Percentiles rank a stretch among this genome's conserved stretches.
Conservation (phyloP, 2,113 vertebrate species). For the Anolis carolinensis region DNA sequence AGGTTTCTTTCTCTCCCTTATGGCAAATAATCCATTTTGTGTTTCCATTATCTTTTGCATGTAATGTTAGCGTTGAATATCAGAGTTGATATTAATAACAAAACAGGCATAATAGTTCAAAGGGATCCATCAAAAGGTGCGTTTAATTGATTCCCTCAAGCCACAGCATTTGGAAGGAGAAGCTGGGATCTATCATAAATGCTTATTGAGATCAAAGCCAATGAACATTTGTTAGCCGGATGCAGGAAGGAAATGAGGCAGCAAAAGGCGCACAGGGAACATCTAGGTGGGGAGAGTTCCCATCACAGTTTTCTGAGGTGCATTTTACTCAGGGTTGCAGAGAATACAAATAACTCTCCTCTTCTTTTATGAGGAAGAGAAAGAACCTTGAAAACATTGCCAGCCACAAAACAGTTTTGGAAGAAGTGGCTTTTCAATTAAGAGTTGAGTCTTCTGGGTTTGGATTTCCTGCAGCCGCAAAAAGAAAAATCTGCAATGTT, state of each 20-base stretch:
- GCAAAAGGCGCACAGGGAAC: neutral
- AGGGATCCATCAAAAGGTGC: slow-evolving; percentile 8
- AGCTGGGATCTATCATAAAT: neutral
- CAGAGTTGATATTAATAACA: slow-evolving; percentile 9
- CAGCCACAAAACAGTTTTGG: neutral
- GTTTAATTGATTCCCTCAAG: slow-evolving; percentile 40
- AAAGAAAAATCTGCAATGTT: neutral
- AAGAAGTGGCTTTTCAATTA: neutral
- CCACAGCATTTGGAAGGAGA: neutral
- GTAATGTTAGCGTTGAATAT: neutral
- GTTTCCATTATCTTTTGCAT: neutral
- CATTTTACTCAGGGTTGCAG: neutral
- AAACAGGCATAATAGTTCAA: slow-evolving; percentile 15
- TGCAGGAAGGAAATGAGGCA: neutral
- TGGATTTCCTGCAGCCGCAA: neutral
- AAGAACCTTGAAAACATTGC: neutral
- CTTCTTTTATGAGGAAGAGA: neutral
- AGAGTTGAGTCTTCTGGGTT: neutral
- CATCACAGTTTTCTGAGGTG: neutral
- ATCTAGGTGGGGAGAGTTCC: neutral
- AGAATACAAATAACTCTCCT: neutral
- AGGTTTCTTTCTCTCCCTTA: neutral
- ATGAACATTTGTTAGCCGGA: neutral
- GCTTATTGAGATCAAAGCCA: slow-evolving; percentile 28
- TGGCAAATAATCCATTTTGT: neutral